A percentile compares a stretch with the other conserved stretches of the same genome.
These are phyloP conservation scores for Bos taurus DNA, from an alignment of 2,113 vertebrate genomes.

Conservation along the genomic window DNA sequence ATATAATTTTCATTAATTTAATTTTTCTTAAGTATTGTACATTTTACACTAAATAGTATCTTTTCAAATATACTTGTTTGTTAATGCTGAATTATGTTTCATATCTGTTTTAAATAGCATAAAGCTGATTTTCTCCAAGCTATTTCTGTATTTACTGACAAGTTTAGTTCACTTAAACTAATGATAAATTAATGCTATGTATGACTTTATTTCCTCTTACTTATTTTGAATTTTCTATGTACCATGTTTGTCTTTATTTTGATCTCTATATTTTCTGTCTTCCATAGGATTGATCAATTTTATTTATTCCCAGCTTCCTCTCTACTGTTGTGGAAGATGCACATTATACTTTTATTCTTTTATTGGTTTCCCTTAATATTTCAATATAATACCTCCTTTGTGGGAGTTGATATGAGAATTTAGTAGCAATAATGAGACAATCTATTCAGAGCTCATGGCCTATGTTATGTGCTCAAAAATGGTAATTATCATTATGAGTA, in stretches of 20 bases:
- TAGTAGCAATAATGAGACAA: not conserved
- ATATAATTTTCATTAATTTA: not conserved
- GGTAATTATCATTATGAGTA: not conserved
- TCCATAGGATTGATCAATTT: not conserved
- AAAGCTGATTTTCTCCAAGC: not conserved
- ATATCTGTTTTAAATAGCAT: not conserved
- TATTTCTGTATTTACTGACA: not conserved
- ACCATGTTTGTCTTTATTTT: not conserved
- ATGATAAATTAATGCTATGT: not conserved
- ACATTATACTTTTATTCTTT: not conserved
- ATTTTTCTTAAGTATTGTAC: not conserved
- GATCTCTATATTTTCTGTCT: not conserved
- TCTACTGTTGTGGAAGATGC: not conserved
- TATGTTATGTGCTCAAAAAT: not conserved
- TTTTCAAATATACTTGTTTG: not conserved
- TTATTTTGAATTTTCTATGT: not conserved
- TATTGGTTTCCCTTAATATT: not conserved
- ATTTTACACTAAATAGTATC: not conserved
- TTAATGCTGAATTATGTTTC: not conserved
- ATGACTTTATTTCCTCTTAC: not conserved
- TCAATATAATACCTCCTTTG: not conserved
- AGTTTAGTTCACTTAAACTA: not conserved
- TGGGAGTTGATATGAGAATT: not conserved
- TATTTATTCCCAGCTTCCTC: not conserved
- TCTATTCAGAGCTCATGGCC: not conserved